Evolutionary conservation across 2,888 invertebrate species (phyloP).

Genomic region (Azorinus chamasolen): DNA sequence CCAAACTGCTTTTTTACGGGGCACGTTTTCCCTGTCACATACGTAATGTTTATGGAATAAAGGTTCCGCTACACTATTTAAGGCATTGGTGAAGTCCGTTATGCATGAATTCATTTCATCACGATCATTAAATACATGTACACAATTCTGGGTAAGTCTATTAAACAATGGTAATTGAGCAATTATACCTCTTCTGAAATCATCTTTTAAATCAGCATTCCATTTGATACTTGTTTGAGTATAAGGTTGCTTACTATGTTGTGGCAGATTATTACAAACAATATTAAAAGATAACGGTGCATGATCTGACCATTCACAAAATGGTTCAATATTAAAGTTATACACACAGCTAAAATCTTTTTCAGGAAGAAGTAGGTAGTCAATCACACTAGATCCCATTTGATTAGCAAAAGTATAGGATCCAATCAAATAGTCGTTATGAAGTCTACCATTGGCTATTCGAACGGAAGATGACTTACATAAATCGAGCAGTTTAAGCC

Average conservation of each 20-base stretch:
- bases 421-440: not conserved
- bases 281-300: conserved; percentile 9
- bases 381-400: conserved; percentile 7
- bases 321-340: not conserved
- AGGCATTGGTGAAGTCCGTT: not conserved
- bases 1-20: conserved; percentile 6
- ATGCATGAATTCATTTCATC: not conserved
- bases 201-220: too few relatives aligned
- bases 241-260: too few relatives aligned
- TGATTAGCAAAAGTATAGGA: conserved; percentile 4
- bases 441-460: conserved; percentile 8
- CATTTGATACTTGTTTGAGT: not conserved
- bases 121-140: not conserved
- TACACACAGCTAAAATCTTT: not conserved
- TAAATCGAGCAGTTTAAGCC: conserved; percentile 6
- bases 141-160: not conserved
- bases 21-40: too few relatives aligned
- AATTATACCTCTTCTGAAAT: conserved; percentile 12
- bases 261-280: too few relatives aligned
- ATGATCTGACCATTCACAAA: conserved; percentile 12
- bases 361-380: not conserved
- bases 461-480: conserved; percentile 12
- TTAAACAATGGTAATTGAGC: conserved; percentile 11
- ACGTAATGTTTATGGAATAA: not conserved
- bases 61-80: conserved; percentile 10